A percentile compares a stretch with the other conserved stretches of the same genome.
These are phyloP conservation scores for Conopomorpha cramerella DNA, from an alignment of 1,140 invertebrate genomes.

Conservation along the genomic window DNA sequence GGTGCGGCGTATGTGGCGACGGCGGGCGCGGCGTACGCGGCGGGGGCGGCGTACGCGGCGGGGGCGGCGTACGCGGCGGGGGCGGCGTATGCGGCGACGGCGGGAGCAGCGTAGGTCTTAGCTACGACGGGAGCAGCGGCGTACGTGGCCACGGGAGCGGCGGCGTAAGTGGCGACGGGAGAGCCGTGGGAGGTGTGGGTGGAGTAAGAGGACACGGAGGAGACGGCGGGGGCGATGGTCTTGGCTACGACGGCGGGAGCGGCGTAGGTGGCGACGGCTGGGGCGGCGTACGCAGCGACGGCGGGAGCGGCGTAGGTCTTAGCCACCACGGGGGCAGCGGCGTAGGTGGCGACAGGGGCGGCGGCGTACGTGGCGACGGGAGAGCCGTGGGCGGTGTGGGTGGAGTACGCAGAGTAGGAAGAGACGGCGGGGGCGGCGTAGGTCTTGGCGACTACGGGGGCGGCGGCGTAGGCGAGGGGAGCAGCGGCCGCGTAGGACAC, in stretches of 20 bases:
- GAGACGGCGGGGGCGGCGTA: slow-evolving; percentile 16
- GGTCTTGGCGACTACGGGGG: slow-evolving; percentile 7
- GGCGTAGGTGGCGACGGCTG: slow-evolving; percentile 11
- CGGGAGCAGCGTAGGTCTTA: slow-evolving; percentile 14
- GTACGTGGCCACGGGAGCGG: slow-evolving; percentile 6
- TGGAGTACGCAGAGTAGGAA: slow-evolving; percentile 24
- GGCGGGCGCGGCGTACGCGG: slow-evolving; percentile 15
- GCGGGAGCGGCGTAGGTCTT: slow-evolving; percentile 8
- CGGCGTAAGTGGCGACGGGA: slow-evolving; percentile 7
- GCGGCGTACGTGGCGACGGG: slow-evolving; percentile 9
- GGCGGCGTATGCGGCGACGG: slow-evolving; percentile 10
- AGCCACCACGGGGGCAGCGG: slow-evolving; percentile 2
- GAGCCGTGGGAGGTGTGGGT: slow-evolving; percentile 5
- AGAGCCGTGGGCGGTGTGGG: slow-evolving; percentile 17
- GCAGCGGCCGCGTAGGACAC: slow-evolving; percentile 20
- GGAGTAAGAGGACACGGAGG: slow-evolving; percentile 6
- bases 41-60: slow-evolving; percentile 14
- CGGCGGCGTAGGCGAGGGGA: slow-evolving; percentile 19
- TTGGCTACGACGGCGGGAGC: slow-evolving; percentile 16
- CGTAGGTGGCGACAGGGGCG: slow-evolving; percentile 3
- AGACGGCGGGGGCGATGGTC: slow-evolving; percentile 11
- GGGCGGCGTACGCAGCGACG: slow-evolving; percentile 8
- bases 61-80: slow-evolving; percentile 12
- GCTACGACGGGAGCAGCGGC: slow-evolving; percentile 14
- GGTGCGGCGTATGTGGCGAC: slow-evolving; percentile 5